Base-by-base conservation (phyloP, 2,113 vertebrate species). In the Xenus cinereus region DNA sequence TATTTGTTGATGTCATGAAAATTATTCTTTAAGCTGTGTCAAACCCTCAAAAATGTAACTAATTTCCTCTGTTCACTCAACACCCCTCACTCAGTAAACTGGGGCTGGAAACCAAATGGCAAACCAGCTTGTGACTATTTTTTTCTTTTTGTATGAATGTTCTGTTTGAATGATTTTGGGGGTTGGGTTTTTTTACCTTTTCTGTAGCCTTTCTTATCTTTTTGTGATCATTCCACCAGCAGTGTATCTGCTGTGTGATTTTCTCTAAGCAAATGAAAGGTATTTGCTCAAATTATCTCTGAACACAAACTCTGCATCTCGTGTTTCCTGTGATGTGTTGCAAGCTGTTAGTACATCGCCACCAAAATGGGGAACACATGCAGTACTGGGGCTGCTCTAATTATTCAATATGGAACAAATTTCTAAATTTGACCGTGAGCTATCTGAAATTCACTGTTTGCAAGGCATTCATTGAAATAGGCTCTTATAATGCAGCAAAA, bases 31-130 rank as follows among this genome's bases (percentile, higher is more conserved):
- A 87, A 84, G 35, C 86, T 78, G 26, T 81, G 51, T 89, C 60
- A 96, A 96, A 87, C 56, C 51, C 91, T 96, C 89, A 96, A 75
- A 93, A 92, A 89, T 82, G 60, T 81, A 81, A 67, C 80, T 78
- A 6, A 92, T 93, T 96, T 96, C 81, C 87, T 91, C 74, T 56
- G 46, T 45, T 94, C 86, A 35, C 59, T 95, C 69, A 90, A 56
- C 66, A 78, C 66, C 66, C 69, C 20, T 92, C 57, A 48, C 27
- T 84, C 74, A 68, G 84, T 87, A 78, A 90, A 60, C 19, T 68
- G 57, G 35, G 37, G 14, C 80, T 4, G 3, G 87, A 95, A 95
- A 92, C 37, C 35, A 75, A 90, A 50, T 28, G 50, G 21, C 68
- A 93, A 87, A 84, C 24, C 53, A 87, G 48, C 43, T 68, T 72